Evolutionary conservation across 2,888 invertebrate species (phyloP).

Genomic region (Orthosia cruda): DNA sequence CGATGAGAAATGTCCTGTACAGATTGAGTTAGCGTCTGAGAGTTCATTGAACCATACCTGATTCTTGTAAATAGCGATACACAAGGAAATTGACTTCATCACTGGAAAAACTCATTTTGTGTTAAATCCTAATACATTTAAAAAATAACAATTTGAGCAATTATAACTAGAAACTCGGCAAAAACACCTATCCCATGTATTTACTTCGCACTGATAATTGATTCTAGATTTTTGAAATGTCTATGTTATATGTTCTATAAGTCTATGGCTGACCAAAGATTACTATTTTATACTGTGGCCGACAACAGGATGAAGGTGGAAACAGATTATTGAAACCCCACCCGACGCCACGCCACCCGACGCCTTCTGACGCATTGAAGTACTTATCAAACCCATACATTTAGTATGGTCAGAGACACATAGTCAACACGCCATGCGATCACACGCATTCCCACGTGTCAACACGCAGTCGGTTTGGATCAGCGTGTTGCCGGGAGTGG

Average conservation of each 20-base stretch:
- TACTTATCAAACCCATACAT: no score
- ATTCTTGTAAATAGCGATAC: slow-evolving; percentile 99
- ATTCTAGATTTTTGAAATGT: not conserved
- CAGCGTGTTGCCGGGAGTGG: no score
- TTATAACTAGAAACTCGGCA: slow-evolving; percentile 28
- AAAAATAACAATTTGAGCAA: slow-evolving; percentile 10
- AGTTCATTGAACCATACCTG: slow-evolving; percentile 93
- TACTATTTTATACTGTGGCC: no score
- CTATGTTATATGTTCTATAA: not conserved
- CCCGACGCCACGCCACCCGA: no score
- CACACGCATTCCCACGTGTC: no score
- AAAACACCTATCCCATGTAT: slow-evolving; percentile 51
- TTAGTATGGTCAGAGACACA: no score
- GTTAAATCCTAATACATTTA: slow-evolving; percentile 47
- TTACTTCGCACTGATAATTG: slow-evolving; percentile 53
- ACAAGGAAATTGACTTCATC: slow-evolving; percentile 99
- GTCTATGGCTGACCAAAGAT: slow-evolving; percentile 27
- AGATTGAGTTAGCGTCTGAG: slow-evolving; percentile 64
- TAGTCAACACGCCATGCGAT: no score
- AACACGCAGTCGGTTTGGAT: no score
- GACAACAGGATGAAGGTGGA: no score
- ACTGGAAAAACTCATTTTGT: slow-evolving; percentile 98
- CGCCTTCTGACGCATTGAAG: no score
- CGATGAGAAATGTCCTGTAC: slow-evolving; percentile 19
- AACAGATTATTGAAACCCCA: no score